phyloP scores from a whole-genome alignment of 1,140 invertebrate genomes.

The Stegodyphus mimosarum region DNA sequence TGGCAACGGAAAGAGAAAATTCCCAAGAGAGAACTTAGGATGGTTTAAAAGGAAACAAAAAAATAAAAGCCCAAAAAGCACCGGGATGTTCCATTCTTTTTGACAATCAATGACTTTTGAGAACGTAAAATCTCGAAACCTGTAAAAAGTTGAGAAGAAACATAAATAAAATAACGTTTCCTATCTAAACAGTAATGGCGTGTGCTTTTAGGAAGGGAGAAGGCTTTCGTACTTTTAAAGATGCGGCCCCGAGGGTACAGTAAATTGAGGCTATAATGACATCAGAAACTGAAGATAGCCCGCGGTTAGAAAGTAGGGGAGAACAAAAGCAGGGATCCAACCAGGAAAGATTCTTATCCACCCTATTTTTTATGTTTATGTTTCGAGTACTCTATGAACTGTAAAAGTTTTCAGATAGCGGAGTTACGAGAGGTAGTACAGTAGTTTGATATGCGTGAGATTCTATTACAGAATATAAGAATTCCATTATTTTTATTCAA shows the following conservation, averaged over 20 bases:
- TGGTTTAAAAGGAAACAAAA: not conserved
- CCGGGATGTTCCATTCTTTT: not conserved
- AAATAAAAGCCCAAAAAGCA: too few relatives aligned
- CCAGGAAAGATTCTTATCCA: too few relatives aligned
- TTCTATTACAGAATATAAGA: too few relatives aligned
- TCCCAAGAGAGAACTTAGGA: slow-evolving; percentile 18
- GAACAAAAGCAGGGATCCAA: too few relatives aligned
- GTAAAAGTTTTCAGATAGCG: too few relatives aligned
- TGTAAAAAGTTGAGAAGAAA: not conserved
- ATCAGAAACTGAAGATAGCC: not conserved
- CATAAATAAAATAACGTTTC: not conserved
- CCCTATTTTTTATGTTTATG: too few relatives aligned
- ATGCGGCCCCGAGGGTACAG: not conserved
- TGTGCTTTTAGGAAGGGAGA: not conserved
- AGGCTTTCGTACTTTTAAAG: not conserved
- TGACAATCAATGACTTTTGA: not conserved
- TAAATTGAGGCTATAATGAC: slow-evolving; percentile 42
- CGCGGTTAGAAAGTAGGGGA: too few relatives aligned
- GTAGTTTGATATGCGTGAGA: too few relatives aligned
- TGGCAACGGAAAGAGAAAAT: not conserved
- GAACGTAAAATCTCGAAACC: not conserved
- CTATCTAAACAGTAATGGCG: not conserved
- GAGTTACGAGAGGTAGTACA: too few relatives aligned
- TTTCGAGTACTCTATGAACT: too few relatives aligned
- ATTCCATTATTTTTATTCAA: too few relatives aligned